Conservation (phyloP, 1,140 invertebrate genomes). For the Rhagoletis zephyria region DNA sequence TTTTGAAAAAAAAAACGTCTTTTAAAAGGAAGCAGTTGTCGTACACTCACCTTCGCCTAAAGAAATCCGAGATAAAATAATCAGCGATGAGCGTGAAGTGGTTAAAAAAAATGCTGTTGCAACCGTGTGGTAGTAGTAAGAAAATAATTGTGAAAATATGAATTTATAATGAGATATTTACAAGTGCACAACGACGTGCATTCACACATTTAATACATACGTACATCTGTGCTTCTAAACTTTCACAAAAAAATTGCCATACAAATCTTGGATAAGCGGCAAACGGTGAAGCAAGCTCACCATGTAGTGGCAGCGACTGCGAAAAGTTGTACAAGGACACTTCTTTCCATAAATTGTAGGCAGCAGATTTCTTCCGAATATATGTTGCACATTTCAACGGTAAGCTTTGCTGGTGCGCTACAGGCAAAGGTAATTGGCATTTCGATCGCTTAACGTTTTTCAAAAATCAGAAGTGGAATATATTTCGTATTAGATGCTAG, state of each 20-base stretch:
- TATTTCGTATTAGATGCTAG: too few relatives aligned
- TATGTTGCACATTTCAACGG: conserved; percentile 35
- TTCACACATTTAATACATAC: neutral
- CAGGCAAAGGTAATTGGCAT: neutral
- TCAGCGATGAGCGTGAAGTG: neutral
- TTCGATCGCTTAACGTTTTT: too few relatives aligned
- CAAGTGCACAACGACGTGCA: neutral
- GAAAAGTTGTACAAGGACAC: conserved; percentile 51
- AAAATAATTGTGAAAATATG: conserved; percentile 58
- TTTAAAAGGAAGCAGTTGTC: conserved; percentile 14
- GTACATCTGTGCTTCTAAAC: neutral
- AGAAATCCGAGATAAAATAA: neutral
- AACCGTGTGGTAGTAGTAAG: neutral
- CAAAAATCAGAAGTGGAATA: too few relatives aligned
- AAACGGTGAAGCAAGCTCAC: neutral
- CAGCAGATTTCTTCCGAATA: conserved; percentile 5
- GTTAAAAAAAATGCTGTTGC: neutral
- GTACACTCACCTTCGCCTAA: neutral
- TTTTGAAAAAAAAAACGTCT: neutral
- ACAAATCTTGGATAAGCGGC: neutral
- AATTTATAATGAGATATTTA: conserved; percentile 57
- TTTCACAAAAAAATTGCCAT: neutral
- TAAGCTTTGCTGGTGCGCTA: neutral
- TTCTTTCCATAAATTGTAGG: conserved; percentile 39
- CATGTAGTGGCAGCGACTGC: neutral